A percentile compares a stretch with the other conserved stretches of the same genome.
Conservation (phyloP, 1,140 invertebrate genomes). For the Drosophila trapezifrons region DNA sequence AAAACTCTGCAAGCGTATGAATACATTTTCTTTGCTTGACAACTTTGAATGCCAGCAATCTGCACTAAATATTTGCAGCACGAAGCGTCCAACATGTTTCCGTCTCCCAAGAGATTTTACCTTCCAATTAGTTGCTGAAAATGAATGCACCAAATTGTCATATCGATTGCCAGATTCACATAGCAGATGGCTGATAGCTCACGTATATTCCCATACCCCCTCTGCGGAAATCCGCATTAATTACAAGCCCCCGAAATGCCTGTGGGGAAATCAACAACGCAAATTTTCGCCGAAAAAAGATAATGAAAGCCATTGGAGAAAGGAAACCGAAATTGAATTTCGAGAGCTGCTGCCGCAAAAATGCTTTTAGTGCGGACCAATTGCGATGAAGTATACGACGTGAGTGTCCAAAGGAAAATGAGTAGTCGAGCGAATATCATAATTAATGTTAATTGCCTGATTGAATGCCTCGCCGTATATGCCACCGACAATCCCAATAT, state of each 20-base stretch:
- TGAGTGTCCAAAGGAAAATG: constrained; percentile 33
- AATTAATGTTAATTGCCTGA: constrained; percentile 79
- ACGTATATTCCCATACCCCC: constrained; percentile 27
- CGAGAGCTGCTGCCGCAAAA: constrained; percentile 40
- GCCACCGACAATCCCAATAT: constrained; percentile 20
- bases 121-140: constrained; percentile 53
- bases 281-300: constrained; percentile 45
- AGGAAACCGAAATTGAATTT: constrained; percentile 49
- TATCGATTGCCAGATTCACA: constrained; percentile 53
- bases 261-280: constrained; percentile 63
- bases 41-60: constrained; percentile 23
- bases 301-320: constrained; percentile 35
- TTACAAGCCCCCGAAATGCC: constrained; percentile 47
- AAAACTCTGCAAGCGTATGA: background rate
- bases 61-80: constrained; percentile 17
- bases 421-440: constrained; percentile 49
- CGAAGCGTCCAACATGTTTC: background rate
- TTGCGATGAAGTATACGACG: constrained; percentile 57
- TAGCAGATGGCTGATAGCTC: constrained; percentile 32
- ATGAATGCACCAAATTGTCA: constrained; percentile 54
- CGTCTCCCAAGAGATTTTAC: constrained; percentile 27
- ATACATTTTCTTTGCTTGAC: background rate
- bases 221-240: constrained; percentile 49
- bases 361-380: constrained; percentile 52
- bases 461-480: constrained; percentile 47